A percentile compares a stretch with the other conserved stretches of the same genome.
phyloP scores from a whole-genome alignment of 2,888 invertebrate genomes.

The Branchipolynoe longqiensis region DNA sequence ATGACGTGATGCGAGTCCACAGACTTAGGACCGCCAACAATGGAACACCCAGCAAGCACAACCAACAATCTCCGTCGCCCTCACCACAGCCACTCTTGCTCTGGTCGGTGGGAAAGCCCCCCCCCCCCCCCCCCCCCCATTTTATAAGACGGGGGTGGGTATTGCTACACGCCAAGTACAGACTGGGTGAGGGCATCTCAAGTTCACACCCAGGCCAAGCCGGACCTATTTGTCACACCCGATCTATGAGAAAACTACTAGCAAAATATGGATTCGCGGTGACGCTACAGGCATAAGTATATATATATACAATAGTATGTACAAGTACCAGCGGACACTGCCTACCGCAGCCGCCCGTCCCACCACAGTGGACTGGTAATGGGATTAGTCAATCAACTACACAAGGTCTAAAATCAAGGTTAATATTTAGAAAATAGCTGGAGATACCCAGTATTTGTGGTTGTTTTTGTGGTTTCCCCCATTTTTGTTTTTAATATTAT shows the following conservation, averaged over 20 bases:
- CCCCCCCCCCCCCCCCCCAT: too few relatives aligned
- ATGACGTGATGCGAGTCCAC: too few relatives aligned
- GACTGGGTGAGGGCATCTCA: too few relatives aligned
- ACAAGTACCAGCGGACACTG: not conserved
- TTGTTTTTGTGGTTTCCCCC: not conserved
- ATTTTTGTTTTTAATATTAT: too few relatives aligned
- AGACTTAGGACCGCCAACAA: too few relatives aligned
- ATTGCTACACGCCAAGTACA: too few relatives aligned
- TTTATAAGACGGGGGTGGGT: too few relatives aligned
- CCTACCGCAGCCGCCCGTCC: conserved; percentile 3
- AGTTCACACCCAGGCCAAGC: conserved; percentile 18
- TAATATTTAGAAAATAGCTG: conserved; percentile 47
- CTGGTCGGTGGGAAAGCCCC: too few relatives aligned
- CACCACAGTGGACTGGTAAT: conserved; percentile 8
- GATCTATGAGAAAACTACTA: conserved; percentile 45
- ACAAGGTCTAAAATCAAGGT: conserved; percentile 13
- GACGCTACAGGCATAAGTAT: conserved; percentile 29
- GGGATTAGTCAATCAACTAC: conserved; percentile 41
- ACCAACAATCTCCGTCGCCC: too few relatives aligned
- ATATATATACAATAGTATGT: conserved; percentile 49
- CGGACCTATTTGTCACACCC: conserved; percentile 3
- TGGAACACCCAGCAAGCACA: too few relatives aligned
- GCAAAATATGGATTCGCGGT: conserved; percentile 45
- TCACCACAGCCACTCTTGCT: too few relatives aligned
- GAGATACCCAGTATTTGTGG: conserved; percentile 32